phyloP scores from a whole-genome alignment of 2,797 vertebrate genomes.

The Mus spretus region DNA sequence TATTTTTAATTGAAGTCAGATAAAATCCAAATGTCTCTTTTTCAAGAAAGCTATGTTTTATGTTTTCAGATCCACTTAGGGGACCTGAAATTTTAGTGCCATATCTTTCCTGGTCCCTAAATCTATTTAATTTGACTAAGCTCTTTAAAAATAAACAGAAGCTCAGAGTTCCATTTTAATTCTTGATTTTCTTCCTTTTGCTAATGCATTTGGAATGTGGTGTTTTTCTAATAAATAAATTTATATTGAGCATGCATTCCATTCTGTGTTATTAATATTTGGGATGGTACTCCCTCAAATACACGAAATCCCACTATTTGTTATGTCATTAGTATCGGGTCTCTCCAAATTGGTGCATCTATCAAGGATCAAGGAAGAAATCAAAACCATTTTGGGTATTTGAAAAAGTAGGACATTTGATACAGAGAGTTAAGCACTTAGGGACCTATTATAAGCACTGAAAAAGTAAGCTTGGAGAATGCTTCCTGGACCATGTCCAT shows the following conservation, averaged over 20 bases:
- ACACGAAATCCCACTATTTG: not conserved
- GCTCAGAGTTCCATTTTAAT: not conserved
- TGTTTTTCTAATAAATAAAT: constrained; percentile 34
- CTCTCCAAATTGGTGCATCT: not conserved
- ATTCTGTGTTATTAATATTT: constrained; percentile 33
- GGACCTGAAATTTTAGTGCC: not conserved
- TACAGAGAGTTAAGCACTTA: not conserved
- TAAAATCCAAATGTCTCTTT: not conserved
- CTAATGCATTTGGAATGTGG: constrained; percentile 24
- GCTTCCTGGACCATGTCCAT: not conserved
- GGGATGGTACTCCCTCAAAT: constrained; percentile 5
- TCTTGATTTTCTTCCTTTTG: not conserved
- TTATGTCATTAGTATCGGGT: not conserved
- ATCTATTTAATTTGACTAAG: not conserved
- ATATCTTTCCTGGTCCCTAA: not conserved
- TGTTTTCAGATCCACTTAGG: not conserved
- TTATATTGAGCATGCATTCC: constrained; percentile 33
- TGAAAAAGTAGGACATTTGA: constrained; percentile 15
- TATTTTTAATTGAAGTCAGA: not conserved
- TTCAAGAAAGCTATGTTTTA: not conserved
- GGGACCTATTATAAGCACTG: not conserved
- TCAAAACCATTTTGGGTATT: not conserved
- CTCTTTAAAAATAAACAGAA: constrained; percentile 42
- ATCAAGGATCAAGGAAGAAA: not conserved
- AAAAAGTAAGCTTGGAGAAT: not conserved